Percentiles rank a stretch among this genome's conserved stretches.
Evolutionary conservation across 2,113 vertebrate species (phyloP).

Genomic region (Lamprologus sp.): DNA sequence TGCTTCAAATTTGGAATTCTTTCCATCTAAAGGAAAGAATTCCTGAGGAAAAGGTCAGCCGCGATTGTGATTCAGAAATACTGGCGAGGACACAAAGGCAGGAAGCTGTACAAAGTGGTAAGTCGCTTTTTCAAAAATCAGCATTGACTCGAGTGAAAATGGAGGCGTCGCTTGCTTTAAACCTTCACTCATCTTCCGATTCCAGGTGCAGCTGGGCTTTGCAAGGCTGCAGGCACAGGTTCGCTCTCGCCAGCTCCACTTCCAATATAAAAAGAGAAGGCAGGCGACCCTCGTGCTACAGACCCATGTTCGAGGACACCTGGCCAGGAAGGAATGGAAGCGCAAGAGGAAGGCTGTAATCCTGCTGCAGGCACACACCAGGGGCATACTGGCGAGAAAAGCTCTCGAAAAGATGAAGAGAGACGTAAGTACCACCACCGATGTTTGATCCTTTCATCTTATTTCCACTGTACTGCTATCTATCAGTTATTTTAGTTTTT

Average conservation of each 20-base stretch:
- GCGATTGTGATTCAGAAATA: constrained; percentile 80
- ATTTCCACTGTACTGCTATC: neutral
- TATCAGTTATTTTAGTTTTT: neutral
- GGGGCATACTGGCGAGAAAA: constrained; percentile 76
- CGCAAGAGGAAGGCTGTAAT: constrained; percentile 72
- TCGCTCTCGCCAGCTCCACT: constrained; percentile 69
- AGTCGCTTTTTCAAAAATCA: neutral
- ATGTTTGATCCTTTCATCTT: neutral
- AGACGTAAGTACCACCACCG: constrained; percentile 55
- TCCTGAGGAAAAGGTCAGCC: constrained; percentile 75
- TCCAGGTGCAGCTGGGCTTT: constrained; percentile 82
- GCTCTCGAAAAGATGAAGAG: constrained; percentile 59
- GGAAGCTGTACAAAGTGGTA: constrained; percentile 79
- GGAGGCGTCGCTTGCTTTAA: neutral
- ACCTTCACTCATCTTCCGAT: neutral
- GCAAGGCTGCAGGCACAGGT: constrained; percentile 84
- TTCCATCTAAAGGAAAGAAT: constrained; percentile 72
- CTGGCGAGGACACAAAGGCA: constrained; percentile 78
- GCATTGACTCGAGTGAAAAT: neutral
- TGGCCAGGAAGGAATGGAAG: constrained; percentile 71
- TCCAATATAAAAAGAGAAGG: constrained; percentile 68
- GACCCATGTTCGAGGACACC: constrained; percentile 71
- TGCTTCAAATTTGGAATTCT: neutral
- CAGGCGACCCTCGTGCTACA: constrained; percentile 70
- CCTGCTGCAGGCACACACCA: constrained; percentile 80